Conservation (phyloP, 2,888 invertebrate species). For the Thereva nobilitata region DNA sequence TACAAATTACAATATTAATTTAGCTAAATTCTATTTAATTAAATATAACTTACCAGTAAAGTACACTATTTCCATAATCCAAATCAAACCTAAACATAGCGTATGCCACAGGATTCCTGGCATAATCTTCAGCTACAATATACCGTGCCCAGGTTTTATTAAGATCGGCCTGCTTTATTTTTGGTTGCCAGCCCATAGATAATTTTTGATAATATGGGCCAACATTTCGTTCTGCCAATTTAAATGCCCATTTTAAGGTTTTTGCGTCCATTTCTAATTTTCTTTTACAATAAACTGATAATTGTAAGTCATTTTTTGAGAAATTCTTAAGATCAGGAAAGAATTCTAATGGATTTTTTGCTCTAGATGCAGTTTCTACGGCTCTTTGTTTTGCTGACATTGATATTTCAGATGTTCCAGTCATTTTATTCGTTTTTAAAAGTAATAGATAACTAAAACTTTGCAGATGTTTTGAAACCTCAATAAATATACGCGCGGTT, state of each 20-base stretch:
- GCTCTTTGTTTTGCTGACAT: constrained; percentile 49
- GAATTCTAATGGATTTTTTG: constrained; percentile 53
- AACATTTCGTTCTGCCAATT: constrained; percentile 56
- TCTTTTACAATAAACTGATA: constrained; percentile 49
- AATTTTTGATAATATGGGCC: constrained; percentile 52
- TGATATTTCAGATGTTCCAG: not conserved
- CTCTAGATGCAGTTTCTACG: constrained; percentile 52
- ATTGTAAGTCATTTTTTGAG: constrained; percentile 37
- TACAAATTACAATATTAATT: constrained; percentile 50
- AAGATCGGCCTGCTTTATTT: constrained; percentile 67
- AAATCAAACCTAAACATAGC: constrained; percentile 77
- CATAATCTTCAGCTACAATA: constrained; percentile 61
- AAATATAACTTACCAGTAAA: constrained; percentile 66
- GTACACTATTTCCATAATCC: constrained; percentile 68
- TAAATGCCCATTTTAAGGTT: constrained; percentile 56
- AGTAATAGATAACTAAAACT: not conserved
- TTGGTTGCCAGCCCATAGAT: constrained; percentile 68
- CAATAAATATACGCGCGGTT: constrained; percentile 7
- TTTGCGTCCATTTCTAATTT: constrained; percentile 54
- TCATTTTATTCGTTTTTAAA: constrained; percentile 3
- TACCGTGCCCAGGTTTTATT: constrained; percentile 68
- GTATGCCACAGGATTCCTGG: constrained; percentile 65
- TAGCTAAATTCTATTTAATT: not conserved
- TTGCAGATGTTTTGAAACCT: constrained; percentile 9
- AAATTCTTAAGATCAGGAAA: constrained; percentile 48